Conservation (phyloP, 1,140 invertebrate genomes). For the Sitobion miscanthi region DNA sequence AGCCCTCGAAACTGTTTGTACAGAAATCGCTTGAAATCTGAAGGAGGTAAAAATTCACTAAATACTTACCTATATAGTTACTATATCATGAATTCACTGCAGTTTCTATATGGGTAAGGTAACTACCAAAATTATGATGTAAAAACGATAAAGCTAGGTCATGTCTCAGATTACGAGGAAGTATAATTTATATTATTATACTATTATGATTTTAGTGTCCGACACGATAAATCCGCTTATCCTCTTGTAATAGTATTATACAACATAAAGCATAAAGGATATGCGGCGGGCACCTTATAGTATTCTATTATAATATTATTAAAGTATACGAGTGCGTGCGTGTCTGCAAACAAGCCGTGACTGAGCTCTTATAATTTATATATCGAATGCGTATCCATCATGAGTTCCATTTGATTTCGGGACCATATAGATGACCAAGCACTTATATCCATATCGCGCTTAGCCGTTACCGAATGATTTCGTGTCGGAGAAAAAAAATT, state of each 20-base stretch:
- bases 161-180: conserved; percentile 19
- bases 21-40: conserved; percentile 6
- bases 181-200: not conserved
- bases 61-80: not conserved
- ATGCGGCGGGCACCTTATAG: not conserved
- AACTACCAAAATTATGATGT: not conserved
- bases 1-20: no score
- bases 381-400: conserved; percentile 27
- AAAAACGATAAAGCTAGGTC: conserved; percentile 16
- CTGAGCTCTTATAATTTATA: not conserved
- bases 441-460: not conserved
- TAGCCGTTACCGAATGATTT: not conserved
- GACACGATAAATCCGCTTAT: conserved; percentile 21
- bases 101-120: not conserved
- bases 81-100: not conserved
- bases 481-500: not conserved
- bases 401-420: conserved; percentile 3
- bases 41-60: not conserved
- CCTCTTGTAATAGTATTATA: not conserved
- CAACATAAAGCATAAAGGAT: not conserved
- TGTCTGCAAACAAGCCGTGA: conserved; percentile 41
- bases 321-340: not conserved
- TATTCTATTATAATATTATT: not conserved
- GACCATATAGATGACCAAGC: not conserved
- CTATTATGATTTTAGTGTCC: not conserved